Evolutionary conservation across 2,113 vertebrate genomes (phyloP).

Genomic region (Notiomystis cincta): DNA sequence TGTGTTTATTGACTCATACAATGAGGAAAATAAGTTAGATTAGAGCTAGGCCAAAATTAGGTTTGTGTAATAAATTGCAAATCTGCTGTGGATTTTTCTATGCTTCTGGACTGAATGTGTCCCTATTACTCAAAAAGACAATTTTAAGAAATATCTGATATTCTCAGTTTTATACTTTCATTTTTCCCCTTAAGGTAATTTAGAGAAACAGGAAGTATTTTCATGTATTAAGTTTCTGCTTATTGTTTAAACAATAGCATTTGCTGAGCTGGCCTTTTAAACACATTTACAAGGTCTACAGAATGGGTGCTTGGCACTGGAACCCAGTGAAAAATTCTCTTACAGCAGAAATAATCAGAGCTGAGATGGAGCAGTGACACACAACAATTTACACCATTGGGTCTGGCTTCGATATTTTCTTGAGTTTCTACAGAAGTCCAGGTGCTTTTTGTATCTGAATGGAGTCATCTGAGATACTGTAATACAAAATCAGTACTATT

Average conservation of each 20-base stretch:
- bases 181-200: background rate
- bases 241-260: background rate
- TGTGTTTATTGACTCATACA: background rate
- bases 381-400: background rate
- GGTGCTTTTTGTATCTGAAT: background rate
- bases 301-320: background rate
- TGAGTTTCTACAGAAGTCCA: background rate
- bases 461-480: background rate
- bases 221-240: background rate
- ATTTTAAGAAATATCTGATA: background rate
- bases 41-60: background rate
- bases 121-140: background rate
- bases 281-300: background rate
- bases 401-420: background rate
- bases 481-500: background rate
- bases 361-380: background rate
- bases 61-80: background rate
- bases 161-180: background rate
- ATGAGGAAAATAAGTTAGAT: background rate
- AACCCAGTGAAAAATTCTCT: background rate
- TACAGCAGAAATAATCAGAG: background rate
- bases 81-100: background rate
- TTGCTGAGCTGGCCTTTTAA: background rate
- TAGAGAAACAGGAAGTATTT: constrained; percentile 28
- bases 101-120: background rate